Evolutionary conservation across 2,888 invertebrate species (phyloP).

Genomic region (Scelioninae gen. 1): DNA sequence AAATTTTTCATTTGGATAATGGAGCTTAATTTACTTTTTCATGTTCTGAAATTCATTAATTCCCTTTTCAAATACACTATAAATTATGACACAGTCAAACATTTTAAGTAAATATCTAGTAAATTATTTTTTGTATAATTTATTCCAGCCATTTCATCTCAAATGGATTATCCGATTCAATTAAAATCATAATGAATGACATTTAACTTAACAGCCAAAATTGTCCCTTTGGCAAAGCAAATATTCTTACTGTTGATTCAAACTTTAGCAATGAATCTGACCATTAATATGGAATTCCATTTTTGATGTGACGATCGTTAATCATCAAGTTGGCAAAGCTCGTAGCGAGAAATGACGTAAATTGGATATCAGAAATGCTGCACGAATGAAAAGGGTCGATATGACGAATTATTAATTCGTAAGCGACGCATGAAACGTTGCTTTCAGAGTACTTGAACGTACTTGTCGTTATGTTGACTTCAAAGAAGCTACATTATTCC

Average conservation of each 20-base stretch:
- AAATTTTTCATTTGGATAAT: slow-evolving; percentile 63
- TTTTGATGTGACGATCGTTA: slow-evolving; percentile 54
- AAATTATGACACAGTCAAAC: too few relatives aligned
- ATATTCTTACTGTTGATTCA: too few relatives aligned
- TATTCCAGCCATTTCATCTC: too few relatives aligned
- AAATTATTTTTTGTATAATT: too few relatives aligned
- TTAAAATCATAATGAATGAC: too few relatives aligned
- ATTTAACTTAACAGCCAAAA: too few relatives aligned
- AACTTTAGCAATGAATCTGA: slow-evolving; percentile 30
- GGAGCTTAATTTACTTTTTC: slow-evolving; percentile 49
- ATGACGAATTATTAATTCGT: slow-evolving; percentile 61
- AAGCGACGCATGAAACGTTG: slow-evolving; percentile 53
- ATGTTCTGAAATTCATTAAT: neutral
- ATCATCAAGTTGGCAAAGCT: slow-evolving; percentile 40
- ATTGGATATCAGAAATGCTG: slow-evolving; percentile 56
- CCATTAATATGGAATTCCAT: slow-evolving; percentile 45
- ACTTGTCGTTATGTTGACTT: slow-evolving; percentile 43
- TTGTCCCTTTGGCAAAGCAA: too few relatives aligned
- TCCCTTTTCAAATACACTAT: too few relatives aligned
- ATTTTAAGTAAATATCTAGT: too few relatives aligned
- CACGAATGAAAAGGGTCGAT: slow-evolving; percentile 55
- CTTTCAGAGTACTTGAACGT: slow-evolving; percentile 31
- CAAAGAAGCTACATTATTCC: slow-evolving; percentile 56
- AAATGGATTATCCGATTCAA: too few relatives aligned
- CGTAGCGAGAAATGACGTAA: slow-evolving; percentile 42